Evolutionary conservation across 1,140 invertebrate genomes (phyloP).

Genomic region (Rhynchophorus ferrugineus): DNA sequence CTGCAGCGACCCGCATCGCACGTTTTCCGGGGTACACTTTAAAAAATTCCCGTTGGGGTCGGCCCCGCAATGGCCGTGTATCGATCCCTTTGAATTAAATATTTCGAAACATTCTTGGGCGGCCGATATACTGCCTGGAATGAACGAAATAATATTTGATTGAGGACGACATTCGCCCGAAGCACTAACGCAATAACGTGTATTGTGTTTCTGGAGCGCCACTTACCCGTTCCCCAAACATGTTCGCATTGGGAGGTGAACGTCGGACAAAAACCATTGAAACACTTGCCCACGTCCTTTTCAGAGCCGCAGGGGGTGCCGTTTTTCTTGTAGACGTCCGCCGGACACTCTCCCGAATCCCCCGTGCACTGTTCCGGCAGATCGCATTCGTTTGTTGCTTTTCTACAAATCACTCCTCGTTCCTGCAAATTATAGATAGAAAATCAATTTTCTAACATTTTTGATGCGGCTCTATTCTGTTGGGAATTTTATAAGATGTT

Average conservation of each 20-base stretch:
- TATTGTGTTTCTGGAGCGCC: no score
- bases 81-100: conserved; percentile 89
- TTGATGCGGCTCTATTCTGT: no score
- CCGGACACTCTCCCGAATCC: conserved; percentile 75
- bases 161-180: no score
- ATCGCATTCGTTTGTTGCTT: conserved; percentile 86
- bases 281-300: conserved; percentile 67
- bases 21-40: conserved; percentile 81
- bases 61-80: conserved; percentile 87
- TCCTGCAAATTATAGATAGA: conserved; percentile 51
- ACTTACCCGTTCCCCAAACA: conserved; percentile 75
- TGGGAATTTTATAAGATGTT: no score
- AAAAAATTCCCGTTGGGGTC: conserved; percentile 70
- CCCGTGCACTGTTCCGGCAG: conserved; percentile 88
- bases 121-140: conserved; percentile 58
- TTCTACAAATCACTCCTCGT: conserved; percentile 71
- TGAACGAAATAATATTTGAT: background rate
- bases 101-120: conserved; percentile 84
- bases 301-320: conserved; percentile 58
- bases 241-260: conserved; percentile 77
- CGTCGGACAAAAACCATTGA: conserved; percentile 85
- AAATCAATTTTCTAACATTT: background rate
- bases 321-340: conserved; percentile 84
- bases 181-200: no score
- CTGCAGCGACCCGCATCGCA: conserved; percentile 82